Evolutionary conservation across 2,888 invertebrate genomes (phyloP), one percentile per base, ranked within the genome.

Genomic region (Rhorus exstirpatorius): DNA sequence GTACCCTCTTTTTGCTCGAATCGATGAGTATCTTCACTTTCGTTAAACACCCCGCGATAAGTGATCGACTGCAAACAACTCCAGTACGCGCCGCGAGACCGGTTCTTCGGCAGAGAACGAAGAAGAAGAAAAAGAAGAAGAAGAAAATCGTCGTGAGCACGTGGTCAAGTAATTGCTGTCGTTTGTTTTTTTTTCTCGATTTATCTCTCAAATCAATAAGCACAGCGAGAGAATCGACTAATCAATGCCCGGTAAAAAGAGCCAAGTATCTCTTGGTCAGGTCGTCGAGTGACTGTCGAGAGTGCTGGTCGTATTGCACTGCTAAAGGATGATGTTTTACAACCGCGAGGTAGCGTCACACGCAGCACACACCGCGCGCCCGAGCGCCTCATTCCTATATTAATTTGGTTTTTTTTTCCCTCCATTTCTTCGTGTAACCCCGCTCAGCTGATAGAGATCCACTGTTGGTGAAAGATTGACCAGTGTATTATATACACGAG

Each of bases 401-500:
- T 74, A 21, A 44, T 46, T 53, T 24, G 21, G 6, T 24, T 17
- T 58, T 49, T 12, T 46, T 14, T 26, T 74, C 60, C 65, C 8
- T 26, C 58, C 21, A 51, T 63, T 53, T 21, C 17, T 4, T 19
- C 21, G n/a, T n/a, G n/a, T n/a, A 3, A 41, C 6, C 61, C 19
- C 61, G 81, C 26, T 49, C 21, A 14, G n/a, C 21, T 38, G 58
- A 79, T 60, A 44, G 58, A 60, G 17, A 38, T 51, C 55, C 8
- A 14, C 46, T 49, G 19, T 60, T 49, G 35, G 53, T 17, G 38
- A 76, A 58, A 14, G 72, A 80, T 81, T 61, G 61, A 81, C 70
- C 61, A 55, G 72, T n/a, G n/a, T n/a, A n/a, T n/a, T n/a, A n/a
- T 78, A 68, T 76, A 61, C 78, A 81, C 35, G 83, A 83, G 63